phyloP scores from a whole-genome alignment of 2,797 vertebrate species.

The Kryptopterus vitreolus region DNA sequence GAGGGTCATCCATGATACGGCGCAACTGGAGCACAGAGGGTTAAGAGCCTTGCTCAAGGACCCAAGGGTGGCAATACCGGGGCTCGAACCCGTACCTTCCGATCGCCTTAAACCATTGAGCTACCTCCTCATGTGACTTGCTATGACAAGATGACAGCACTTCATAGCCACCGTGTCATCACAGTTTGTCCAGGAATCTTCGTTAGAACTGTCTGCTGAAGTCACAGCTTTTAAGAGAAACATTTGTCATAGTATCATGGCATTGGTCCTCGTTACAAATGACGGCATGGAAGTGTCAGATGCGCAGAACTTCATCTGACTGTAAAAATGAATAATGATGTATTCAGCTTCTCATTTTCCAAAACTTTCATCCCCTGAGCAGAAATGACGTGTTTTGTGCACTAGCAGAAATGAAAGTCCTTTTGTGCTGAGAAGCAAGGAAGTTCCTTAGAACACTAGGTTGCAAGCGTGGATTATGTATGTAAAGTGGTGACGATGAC shows the following conservation, averaged over 20 bases:
- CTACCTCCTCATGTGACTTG: constrained; percentile 20
- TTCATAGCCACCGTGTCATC: constrained; percentile 17
- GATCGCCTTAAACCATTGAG: too few relatives aligned
- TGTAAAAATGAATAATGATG: constrained; percentile 15
- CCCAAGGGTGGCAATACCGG: too few relatives aligned
- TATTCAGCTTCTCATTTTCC: constrained; percentile 19
- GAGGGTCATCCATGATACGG: too few relatives aligned
- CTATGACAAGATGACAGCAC: constrained; percentile 29
- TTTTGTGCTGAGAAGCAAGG: neutral
- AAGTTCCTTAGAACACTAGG: neutral
- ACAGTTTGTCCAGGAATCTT: neutral
- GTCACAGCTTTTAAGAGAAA: neutral
- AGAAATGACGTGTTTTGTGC: constrained; percentile 11
- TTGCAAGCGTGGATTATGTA: neutral
- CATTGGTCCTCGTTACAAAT: neutral
- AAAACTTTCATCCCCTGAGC: constrained; percentile 2
- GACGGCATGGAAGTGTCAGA: neutral
- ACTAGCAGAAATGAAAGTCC: constrained; percentile 12
- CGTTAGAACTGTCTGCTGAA: neutral
- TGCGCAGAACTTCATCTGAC: constrained; percentile 11
- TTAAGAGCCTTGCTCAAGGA: too few relatives aligned
- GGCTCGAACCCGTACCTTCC: too few relatives aligned
- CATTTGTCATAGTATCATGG: neutral
- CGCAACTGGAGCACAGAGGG: too few relatives aligned
- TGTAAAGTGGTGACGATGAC: neutral